Conservation (phyloP, 2,888 invertebrate genomes). For the Ochropacha duplaris region DNA sequence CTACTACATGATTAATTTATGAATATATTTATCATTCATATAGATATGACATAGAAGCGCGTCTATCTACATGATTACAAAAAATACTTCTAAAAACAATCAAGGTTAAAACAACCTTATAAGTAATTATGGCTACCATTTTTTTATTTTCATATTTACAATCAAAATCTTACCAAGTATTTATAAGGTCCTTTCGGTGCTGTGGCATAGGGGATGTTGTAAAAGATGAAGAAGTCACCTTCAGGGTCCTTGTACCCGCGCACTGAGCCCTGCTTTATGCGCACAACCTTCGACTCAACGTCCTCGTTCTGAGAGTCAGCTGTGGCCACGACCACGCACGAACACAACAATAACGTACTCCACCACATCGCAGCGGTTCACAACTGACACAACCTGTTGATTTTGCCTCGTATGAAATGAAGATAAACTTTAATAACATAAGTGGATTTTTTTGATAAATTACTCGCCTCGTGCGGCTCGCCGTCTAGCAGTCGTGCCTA, state of each 20-base stretch:
- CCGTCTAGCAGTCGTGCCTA: too few relatives aligned
- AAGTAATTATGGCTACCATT: too few relatives aligned
- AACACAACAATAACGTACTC: conserved; percentile 1
- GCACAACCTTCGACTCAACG: conserved; percentile 29
- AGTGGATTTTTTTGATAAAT: background rate
- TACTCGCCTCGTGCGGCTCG: background rate
- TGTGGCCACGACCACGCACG: conserved; percentile 3
- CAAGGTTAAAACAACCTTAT: too few relatives aligned
- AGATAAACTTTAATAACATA: background rate
- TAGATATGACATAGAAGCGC: too few relatives aligned
- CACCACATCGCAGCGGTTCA: background rate
- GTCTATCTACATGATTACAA: too few relatives aligned
- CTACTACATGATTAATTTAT: too few relatives aligned
- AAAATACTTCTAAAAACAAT: too few relatives aligned
- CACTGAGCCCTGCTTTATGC: conserved; percentile 39
- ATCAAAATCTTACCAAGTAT: conserved; percentile 33
- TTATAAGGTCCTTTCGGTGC: conserved; percentile 40
- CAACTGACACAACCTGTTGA: background rate
- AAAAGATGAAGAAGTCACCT: conserved; percentile 36
- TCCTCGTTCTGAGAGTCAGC: background rate
- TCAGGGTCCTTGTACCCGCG: conserved; percentile 37
- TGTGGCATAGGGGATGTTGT: conserved; percentile 52
- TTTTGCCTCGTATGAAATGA: background rate
- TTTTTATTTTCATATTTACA: too few relatives aligned
- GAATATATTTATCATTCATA: too few relatives aligned